Percentiles rank a stretch among this genome's conserved stretches.
These are phyloP conservation scores for Cantharis nigra DNA, from an alignment of 2,888 invertebrate species.

Conservation along the genomic window DNA sequence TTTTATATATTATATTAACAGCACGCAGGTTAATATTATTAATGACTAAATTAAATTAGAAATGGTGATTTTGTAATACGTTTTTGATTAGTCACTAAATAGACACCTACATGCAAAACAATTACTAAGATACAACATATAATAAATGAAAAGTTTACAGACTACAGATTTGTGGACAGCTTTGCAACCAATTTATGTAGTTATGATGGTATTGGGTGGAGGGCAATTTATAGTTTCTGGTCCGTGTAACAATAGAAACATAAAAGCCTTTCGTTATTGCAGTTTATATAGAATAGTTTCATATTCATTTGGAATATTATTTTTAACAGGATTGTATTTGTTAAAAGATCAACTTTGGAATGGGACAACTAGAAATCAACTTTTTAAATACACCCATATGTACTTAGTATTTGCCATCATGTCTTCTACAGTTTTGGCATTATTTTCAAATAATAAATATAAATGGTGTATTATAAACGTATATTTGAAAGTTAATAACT, in stretches of 20 bases:
- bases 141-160: too few species aligned
- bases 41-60: too few species aligned
- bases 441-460: not conserved
- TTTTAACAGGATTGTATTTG: not conserved
- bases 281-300: not conserved
- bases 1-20: too few species aligned
- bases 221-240: not conserved
- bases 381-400: not conserved
- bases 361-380: not conserved
- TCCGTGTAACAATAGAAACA: not conserved
- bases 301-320: not conserved
- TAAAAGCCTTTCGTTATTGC: not conserved
- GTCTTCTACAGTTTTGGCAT: not conserved
- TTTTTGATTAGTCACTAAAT: too few species aligned
- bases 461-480: not conserved
- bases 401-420: not conserved
- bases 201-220: not conserved
- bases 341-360: not conserved
- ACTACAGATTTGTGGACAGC: not conserved
- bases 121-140: too few species aligned
- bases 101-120: too few species aligned
- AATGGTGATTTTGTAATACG: too few species aligned
- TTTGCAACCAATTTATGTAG: not conserved
- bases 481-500: not conserved
- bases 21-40: too few species aligned